Evolutionary conservation across 2,797 vertebrate genomes (phyloP).

Genomic region (Channallabes apus): DNA sequence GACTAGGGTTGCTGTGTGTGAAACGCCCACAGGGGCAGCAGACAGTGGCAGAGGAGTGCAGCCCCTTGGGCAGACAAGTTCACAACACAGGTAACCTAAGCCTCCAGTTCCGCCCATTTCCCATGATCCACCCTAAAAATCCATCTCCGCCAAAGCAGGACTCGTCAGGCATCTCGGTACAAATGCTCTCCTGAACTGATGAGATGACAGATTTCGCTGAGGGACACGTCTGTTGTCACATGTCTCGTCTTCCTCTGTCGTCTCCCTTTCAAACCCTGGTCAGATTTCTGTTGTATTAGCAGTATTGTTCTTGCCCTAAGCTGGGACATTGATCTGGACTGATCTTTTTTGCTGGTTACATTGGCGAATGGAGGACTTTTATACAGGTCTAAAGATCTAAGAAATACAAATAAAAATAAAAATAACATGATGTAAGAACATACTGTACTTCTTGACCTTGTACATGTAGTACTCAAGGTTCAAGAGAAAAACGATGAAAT

Average conservation of each 20-base stretch:
- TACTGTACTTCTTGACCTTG: conserved; percentile 39
- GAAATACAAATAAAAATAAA: not conserved
- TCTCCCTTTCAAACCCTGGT: conserved; percentile 39
- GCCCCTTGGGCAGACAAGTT: conserved; percentile 56
- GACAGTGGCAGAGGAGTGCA: conserved; percentile 53
- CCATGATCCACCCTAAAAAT: conserved; percentile 56
- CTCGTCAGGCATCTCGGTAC: conserved; percentile 38
- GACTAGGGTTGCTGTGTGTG: conserved; percentile 53
- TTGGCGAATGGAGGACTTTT: conserved; percentile 8
- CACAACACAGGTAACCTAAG: conserved; percentile 59
- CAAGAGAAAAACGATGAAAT: conserved; percentile 25
- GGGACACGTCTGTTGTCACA: conserved; percentile 54
- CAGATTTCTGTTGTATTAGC: conserved; percentile 48
- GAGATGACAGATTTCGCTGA: conserved; percentile 53
- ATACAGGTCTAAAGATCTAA: conserved; percentile 8
- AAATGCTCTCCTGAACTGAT: conserved; percentile 44
- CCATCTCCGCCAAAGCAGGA: conserved; percentile 23
- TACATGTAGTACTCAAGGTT: conserved; percentile 27
- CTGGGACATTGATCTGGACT: not conserved
- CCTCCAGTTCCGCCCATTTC: conserved; percentile 53
- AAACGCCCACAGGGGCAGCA: conserved; percentile 57
- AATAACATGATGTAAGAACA: not conserved
- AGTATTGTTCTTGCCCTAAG: conserved; percentile 40
- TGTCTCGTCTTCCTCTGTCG: conserved; percentile 35
- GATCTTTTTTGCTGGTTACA: conserved; percentile 27